Evolutionary conservation across 2,797 vertebrate genomes (phyloP).

Genomic region (Arvicola amphibius): DNA sequence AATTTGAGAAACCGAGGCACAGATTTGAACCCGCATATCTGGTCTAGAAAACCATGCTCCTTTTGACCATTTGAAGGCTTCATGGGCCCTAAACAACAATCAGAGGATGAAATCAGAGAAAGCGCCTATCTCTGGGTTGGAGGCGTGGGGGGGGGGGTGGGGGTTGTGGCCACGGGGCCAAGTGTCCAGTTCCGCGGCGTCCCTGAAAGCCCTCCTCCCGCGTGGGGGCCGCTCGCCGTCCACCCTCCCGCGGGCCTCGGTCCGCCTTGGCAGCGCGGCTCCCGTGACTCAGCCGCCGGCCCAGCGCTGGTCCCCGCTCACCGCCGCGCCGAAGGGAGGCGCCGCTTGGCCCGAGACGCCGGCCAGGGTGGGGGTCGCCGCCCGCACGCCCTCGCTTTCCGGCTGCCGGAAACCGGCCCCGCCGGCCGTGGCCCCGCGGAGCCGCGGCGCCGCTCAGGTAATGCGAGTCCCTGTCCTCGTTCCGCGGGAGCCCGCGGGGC

Average conservation of each 20-base stretch:
- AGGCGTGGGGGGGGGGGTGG: background rate
- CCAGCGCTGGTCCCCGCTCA: background rate
- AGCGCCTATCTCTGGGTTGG: background rate
- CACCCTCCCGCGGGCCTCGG: background rate
- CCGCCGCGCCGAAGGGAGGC: background rate
- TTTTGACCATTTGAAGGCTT: background rate
- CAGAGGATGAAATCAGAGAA: too few relatives aligned
- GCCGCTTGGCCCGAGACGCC: background rate
- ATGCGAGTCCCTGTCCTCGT: conserved; percentile 57
- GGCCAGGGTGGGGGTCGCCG: background rate
- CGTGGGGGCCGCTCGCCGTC: background rate
- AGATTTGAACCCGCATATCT: background rate
- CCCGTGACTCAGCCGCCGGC: background rate
- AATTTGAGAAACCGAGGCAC: background rate
- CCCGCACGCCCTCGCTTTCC: conserved; percentile 78
- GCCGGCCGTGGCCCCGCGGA: conserved; percentile 78
- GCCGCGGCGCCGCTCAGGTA: conserved; percentile 77
- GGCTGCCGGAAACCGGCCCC: conserved; percentile 83
- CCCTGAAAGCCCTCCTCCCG: background rate
- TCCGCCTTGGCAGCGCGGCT: background rate
- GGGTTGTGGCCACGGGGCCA: background rate
- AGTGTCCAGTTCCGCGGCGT: background rate
- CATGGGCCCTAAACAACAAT: too few relatives aligned
- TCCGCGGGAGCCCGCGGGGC: background rate
- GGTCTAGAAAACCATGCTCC: background rate